Evolutionary conservation across 2,888 invertebrate genomes (phyloP).

Genomic region (Pediacus dermestoides): DNA sequence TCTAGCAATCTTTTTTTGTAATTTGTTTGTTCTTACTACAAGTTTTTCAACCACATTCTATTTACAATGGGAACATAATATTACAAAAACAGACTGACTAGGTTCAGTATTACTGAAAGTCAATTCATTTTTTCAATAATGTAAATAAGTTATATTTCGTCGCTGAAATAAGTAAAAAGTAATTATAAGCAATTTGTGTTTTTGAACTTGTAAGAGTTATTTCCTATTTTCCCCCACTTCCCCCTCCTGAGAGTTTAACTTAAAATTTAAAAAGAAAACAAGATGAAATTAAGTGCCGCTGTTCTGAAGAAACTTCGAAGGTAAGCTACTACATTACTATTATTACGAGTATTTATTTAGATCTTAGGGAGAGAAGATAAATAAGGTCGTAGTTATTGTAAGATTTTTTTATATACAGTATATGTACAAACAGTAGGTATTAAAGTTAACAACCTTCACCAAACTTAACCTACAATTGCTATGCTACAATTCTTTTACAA

Average conservation of each 20-base stretch:
- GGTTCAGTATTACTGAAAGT: slow-evolving; percentile 47
- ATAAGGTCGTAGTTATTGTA: too few relatives aligned
- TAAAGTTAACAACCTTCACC: slow-evolving; percentile 26
- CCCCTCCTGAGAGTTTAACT: too few relatives aligned
- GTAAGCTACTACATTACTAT: too few relatives aligned
- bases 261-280: too few relatives aligned
- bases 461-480: slow-evolving; percentile 23
- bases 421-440: slow-evolving; percentile 19
- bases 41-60: slow-evolving; percentile 16
- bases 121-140: slow-evolving; percentile 49
- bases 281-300: too few relatives aligned
- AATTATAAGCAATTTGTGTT: slow-evolving; percentile 46
- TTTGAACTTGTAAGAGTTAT: slow-evolving; percentile 46
- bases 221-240: too few relatives aligned
- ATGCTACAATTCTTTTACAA: slow-evolving; percentile 27
- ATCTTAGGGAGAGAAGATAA: too few relatives aligned
- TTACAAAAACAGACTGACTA: slow-evolving; percentile 40
- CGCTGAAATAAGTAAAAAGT: slow-evolving; percentile 48
- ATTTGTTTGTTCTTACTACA: slow-evolving; percentile 26
- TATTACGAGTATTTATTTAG: too few relatives aligned
- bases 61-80: slow-evolving; percentile 24
- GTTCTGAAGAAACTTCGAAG: too few relatives aligned
- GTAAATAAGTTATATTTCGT: slow-evolving; percentile 48
- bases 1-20: slow-evolving; percentile 43
- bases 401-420: slow-evolving; percentile 27